These are phyloP conservation scores for Dasyprocta punctata DNA, from an alignment of 2,113 vertebrate genomes.

Conservation along the genomic window DNA sequence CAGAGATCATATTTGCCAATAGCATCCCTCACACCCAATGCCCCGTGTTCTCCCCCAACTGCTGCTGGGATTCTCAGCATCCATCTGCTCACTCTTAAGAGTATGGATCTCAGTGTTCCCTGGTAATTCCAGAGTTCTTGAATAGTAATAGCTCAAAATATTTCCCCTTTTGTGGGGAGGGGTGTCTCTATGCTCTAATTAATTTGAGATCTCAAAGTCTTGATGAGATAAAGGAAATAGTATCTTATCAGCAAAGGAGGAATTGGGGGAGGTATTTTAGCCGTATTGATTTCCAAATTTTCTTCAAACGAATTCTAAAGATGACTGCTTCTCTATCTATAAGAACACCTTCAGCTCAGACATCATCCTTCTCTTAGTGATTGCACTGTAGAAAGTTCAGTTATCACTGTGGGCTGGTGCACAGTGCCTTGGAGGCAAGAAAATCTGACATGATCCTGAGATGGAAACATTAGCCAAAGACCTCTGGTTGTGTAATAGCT, in stretches of 20 bases:
- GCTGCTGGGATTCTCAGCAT: background rate
- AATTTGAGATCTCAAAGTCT: background rate
- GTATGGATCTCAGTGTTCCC: background rate
- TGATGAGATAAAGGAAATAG: background rate
- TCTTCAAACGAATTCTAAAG: background rate
- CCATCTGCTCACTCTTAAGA: background rate
- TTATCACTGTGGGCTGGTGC: background rate
- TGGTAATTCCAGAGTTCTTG: background rate
- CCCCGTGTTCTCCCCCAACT: background rate
- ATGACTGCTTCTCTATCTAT: background rate
- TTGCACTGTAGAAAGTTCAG: background rate
- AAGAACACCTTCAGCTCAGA: background rate
- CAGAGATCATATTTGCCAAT: background rate
- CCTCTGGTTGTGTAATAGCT: background rate
- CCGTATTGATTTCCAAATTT: background rate
- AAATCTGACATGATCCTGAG: background rate
- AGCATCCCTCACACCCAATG: too few species aligned
- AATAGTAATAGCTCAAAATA: background rate
- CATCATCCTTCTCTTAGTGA: background rate
- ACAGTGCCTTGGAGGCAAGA: too few species aligned
- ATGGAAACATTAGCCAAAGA: background rate
- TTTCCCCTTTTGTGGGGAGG: background rate
- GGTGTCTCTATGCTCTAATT: background rate
- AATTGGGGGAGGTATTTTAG: background rate
- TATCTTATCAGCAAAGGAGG: background rate